Evolutionary conservation across 2,888 invertebrate species (phyloP), one percentile per base, ranked within the genome.

Genomic region (Tetragnatha montana): DNA sequence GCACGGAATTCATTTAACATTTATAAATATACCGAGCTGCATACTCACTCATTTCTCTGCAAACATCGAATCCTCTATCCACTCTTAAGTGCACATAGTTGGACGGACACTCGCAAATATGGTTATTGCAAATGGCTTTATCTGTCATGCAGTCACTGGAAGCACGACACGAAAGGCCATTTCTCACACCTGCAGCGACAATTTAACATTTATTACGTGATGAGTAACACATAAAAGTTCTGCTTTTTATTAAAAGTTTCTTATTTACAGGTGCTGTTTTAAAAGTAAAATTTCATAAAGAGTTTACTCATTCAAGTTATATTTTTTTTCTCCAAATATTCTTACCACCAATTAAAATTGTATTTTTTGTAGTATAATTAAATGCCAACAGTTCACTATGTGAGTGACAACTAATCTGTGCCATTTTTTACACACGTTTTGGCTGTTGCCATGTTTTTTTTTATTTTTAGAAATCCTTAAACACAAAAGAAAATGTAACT

Each of bases 81-180:
- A 86, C 73, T 17, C 71, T 70, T 6, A 89, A 49, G 6, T 73
- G 86, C 3, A 85, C 86, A 19, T 50, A 49, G 69, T 82, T 86
- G 1, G 47, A 14, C 1, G 89, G 86, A 69, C 89, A 89, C n/a
- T 89, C 79, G 17, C 89, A 89, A 6, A 86, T 71, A 17, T 12
- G 12, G 8, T 82, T 86, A 21, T 82, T 12, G 69, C 89, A 89
- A 8, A 69, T 10, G 1, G 89, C 86, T 35, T 81, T 76, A 51
- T 89, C 89, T 35, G 89, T 89, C n/a, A 89, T 68, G 79, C 89
- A 89, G 35, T 89, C 89, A 14, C 35, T 82, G 51, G 73, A 68
- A 8, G 17, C 78, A 1, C 75, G 79, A 35, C 89, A 89, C 0
- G 73, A 22, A 3, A 79, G 86, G 0, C 89, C 89, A 21, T 86